phyloP scores from a whole-genome alignment of 1,140 invertebrate genomes.

The Forficula auricularia region DNA sequence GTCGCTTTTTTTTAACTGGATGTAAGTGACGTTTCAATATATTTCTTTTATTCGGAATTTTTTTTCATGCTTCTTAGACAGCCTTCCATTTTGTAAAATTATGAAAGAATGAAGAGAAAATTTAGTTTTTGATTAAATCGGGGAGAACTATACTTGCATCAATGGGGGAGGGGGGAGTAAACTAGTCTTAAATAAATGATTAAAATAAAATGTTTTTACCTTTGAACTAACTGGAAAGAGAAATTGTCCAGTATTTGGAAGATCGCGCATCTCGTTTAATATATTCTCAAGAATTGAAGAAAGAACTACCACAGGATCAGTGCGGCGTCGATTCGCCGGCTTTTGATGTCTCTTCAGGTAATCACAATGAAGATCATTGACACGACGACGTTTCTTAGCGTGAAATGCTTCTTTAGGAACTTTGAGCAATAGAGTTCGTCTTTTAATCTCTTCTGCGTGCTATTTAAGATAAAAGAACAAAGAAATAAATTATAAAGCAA shows the following conservation, averaged over 20 bases:
- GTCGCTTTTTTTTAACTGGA: too few relatives aligned
- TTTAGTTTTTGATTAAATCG: too few relatives aligned
- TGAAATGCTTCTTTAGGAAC: slow-evolving; percentile 58
- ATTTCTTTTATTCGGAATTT: too few relatives aligned
- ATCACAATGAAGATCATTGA: slow-evolving; percentile 69
- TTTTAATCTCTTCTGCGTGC: slow-evolving; percentile 65
- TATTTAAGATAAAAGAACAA: slow-evolving; percentile 22
- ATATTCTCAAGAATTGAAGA: slow-evolving; percentile 84
- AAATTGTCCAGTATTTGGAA: slow-evolving; percentile 85
- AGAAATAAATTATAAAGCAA: slow-evolving; percentile 4
- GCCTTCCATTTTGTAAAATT: too few relatives aligned
- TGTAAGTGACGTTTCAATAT: too few relatives aligned
- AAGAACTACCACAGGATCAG: slow-evolving; percentile 89
- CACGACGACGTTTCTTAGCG: slow-evolving; percentile 43
- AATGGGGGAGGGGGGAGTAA: too few relatives aligned
- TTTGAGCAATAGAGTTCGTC: slow-evolving; percentile 62
- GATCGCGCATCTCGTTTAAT: slow-evolving; percentile 78
- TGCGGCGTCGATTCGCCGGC: slow-evolving; percentile 79
- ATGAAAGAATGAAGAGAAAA: too few relatives aligned
- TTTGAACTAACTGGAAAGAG: slow-evolving; percentile 88
- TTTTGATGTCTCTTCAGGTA: slow-evolving; percentile 77
- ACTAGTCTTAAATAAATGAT: not conserved
- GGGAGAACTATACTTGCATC: too few relatives aligned
- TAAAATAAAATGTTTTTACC: slow-evolving; percentile 24
- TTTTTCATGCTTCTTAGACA: too few relatives aligned